These are phyloP conservation scores for Pseudomugil gertrudae DNA, from an alignment of 2,797 vertebrate genomes.

Conservation along the genomic window DNA sequence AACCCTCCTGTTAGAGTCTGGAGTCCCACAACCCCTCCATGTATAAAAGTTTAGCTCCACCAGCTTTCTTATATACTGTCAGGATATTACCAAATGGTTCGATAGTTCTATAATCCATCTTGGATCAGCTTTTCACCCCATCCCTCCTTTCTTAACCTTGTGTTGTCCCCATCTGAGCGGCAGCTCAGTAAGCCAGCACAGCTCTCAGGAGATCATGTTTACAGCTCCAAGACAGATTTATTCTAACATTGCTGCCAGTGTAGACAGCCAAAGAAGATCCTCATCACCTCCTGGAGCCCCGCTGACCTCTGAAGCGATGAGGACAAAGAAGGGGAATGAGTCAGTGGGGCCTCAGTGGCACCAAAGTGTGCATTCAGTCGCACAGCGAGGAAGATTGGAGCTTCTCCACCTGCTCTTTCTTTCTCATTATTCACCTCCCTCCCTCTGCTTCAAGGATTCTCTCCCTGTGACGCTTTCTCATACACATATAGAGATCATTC, in stretches of 20 bases:
- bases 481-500: slow-evolving; percentile 41
- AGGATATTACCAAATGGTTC: too few species aligned
- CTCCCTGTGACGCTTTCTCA: slow-evolving; percentile 5
- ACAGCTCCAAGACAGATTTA: slow-evolving; percentile 60
- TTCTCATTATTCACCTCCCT: slow-evolving; percentile 57
- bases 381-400: slow-evolving; percentile 20
- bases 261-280: slow-evolving; percentile 37
- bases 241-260: slow-evolving; percentile 46
- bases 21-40: too few species aligned
- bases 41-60: too few species aligned
- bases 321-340: slow-evolving; percentile 54
- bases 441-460: slow-evolving; percentile 44
- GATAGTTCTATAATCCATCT: too few species aligned
- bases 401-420: slow-evolving; percentile 10
- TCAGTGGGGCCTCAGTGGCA: slow-evolving; percentile 25
- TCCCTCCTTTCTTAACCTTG: not conserved
- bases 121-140: too few species aligned
- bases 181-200: slow-evolving; percentile 20
- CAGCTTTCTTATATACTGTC: too few species aligned
- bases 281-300: slow-evolving; percentile 22
- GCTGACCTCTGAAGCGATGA: slow-evolving; percentile 38
- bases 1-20: too few species aligned
- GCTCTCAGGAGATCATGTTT: slow-evolving; percentile 55
- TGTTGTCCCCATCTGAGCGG: slow-evolving; percentile 10
- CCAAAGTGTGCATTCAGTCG: slow-evolving; percentile 25